Base-by-base conservation (phyloP, 2,113 vertebrate species). In the Pedetes capensis region DNA sequence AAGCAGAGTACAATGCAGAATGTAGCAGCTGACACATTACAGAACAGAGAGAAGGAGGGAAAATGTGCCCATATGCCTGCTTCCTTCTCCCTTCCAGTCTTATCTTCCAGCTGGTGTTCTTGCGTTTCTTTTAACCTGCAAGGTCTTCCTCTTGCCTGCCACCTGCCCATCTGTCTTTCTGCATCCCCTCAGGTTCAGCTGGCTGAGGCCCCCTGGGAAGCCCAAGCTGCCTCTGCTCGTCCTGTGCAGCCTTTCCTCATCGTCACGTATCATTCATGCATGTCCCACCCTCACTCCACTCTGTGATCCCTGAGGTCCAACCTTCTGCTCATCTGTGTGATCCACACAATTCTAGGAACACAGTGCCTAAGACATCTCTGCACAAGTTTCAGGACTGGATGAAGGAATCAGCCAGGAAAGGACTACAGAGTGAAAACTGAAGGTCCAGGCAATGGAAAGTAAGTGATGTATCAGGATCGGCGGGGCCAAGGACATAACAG, bases 221-320 rank as follows among this genome's bases (percentile, higher is more conserved):
- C 29, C 32, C 42, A 25, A 57, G 29, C 34, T 34, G 7, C 23
- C 42, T 74, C 75, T 49, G 49, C 78, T 63, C 1, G 0, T n/a
- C 74, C 71, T 68, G 8, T 11, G 12, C 27, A 78, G 29, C 14
- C 47, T 22, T 69, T n/a, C 68, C 27, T 59, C 20, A 34, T 25
- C 17, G 5, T 49, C 57, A 51, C 0, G 0, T 6, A 8, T 37
- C 59, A 8, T 6, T n/a, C 6, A 0, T 8, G 13, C 10, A 3
- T 55, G 42, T 63, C 27, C 76, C 13, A 3, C 29, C 42, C 23
- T 61, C 51, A 27, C 32, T 37, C 86, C 6, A 10, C 27, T 27
- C 69, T 64, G 22, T 16, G 6, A 6, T 57, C 75, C 85, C 69
- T 47, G 39, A 42, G 47, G 76, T 29, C 7, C 42, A 25, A 83